Base-by-base conservation (phyloP, 2,113 vertebrate genomes). In the Pituophis catenifer region DNA sequence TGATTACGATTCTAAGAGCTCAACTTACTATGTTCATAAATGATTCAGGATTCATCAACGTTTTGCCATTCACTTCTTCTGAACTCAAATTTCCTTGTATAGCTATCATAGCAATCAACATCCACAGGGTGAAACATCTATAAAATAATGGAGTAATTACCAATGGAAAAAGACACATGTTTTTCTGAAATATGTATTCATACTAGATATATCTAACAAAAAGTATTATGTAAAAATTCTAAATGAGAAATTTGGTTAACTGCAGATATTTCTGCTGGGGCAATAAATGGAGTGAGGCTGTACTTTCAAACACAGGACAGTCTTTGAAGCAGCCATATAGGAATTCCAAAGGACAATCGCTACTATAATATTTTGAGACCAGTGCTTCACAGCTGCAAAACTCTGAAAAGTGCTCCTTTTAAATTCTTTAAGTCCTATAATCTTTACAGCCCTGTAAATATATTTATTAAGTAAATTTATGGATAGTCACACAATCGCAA, bases 21-120 rank as follows among this genome's bases (percentile, higher is more conserved):
- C 44, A 65, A 62, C 59, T 48, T 90, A 90, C 89, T 48, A 90
- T 59, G 9, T 90, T 90, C 89, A 90, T 90, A 50, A 90, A n/a
- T 65, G 48, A 3, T 65, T 90, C 48, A 52, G 89, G 89, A 90
- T 90, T 90, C 58, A 50, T 52, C 52, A n/a, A 15, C 1, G 15
- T 23, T 57, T 57, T 58, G 44, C 54, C 29, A 19, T 65, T 62
- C 7, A 1, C 2, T 10, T 90, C 59, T 90, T 48, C 89, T 29
- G 48, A 62, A 90, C 11, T 52, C 89, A 50, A 26, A 90, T 2
- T n/a, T 70, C 48, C 89, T 90, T 53, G 89, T 6, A 11, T 3
- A n/a, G 17, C 44, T 62, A 21, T 4, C 44, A 53, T n/a, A 44
- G 8, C 29, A 15, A 52, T 12, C 58, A 90, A 26, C 50, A 70